Conservation (phyloP, 2,113 vertebrate species). For the Nothocercus nigrocapillus region DNA sequence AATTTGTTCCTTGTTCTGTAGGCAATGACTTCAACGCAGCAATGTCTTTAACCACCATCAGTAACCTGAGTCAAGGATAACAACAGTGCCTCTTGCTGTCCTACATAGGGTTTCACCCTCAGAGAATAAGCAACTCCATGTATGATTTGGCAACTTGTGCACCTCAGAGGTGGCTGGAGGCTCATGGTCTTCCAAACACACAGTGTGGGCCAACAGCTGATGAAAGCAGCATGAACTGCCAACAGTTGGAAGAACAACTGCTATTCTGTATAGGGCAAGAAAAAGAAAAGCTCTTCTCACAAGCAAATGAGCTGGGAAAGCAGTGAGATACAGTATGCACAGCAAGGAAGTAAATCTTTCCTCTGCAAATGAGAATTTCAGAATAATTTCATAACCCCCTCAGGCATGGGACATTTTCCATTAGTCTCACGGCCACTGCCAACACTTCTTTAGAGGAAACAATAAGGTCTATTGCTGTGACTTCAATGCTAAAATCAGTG, state of each 20-base stretch:
- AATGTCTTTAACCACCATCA: neutral
- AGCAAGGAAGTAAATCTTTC: neutral
- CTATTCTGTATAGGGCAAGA: neutral
- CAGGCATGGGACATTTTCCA: neutral
- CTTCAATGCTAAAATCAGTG: rapidly evolving
- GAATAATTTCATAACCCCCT: neutral
- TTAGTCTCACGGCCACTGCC: neutral
- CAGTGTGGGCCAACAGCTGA: neutral
- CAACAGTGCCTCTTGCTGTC: neutral
- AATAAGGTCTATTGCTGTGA: neutral
- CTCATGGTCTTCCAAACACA: neutral
- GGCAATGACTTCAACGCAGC: neutral
- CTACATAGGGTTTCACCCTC: neutral
- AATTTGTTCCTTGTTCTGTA: neutral
- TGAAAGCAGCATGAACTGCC: neutral
- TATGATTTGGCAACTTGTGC: neutral
- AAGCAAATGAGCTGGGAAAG: neutral
- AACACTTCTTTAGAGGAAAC: neutral
- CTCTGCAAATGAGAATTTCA: neutral
- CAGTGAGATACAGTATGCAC: neutral
- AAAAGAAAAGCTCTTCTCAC: neutral
- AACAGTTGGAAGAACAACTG: neutral
- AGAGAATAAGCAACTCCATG: neutral
- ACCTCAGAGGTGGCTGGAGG: neutral
- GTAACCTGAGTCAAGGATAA: neutral